Evolutionary conservation across 1,140 invertebrate genomes (phyloP).

Genomic region (Helicoverpa zea): DNA sequence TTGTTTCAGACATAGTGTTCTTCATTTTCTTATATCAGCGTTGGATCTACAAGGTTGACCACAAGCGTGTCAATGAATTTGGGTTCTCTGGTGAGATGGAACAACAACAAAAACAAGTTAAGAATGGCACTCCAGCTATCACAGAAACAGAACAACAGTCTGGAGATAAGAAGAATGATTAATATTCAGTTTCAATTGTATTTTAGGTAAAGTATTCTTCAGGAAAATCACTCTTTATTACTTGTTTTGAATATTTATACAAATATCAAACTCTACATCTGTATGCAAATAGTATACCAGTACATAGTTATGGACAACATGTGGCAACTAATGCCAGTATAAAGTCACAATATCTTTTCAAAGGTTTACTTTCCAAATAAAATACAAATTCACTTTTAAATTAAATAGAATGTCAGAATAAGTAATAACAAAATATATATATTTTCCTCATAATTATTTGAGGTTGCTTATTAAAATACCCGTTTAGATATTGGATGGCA

Average conservation of each 20-base stretch:
- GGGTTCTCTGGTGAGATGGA: conserved; percentile 94
- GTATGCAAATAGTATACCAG: background rate
- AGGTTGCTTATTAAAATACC: conserved; percentile 6
- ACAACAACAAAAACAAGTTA: conserved; percentile 77
- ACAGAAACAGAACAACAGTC: conserved; percentile 67
- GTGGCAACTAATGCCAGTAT: no score
- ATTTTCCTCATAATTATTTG: background rate
- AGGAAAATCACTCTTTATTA: conserved; percentile 15
- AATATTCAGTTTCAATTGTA: conserved; percentile 51
- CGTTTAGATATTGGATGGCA: background rate
- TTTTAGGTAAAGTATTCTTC: conserved; percentile 24
- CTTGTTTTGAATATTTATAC: conserved; percentile 3
- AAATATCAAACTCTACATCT: background rate
- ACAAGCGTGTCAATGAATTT: conserved; percentile 98
- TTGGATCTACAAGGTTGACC: conserved; percentile 99
- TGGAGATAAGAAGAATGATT: conserved; percentile 85
- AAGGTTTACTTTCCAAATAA: no score
- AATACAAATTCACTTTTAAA: no score
- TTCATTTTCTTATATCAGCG: conserved; percentile 99
- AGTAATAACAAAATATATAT: conserved; percentile 4
- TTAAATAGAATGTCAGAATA: background rate
- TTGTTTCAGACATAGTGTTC: conserved; percentile 96
- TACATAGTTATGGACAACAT: background rate
- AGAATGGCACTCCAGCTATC: conserved; percentile 75
- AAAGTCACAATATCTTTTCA: no score